Base-by-base conservation (phyloP, 2,888 invertebrate species). In the Polydrusus pterygomalis region DNA sequence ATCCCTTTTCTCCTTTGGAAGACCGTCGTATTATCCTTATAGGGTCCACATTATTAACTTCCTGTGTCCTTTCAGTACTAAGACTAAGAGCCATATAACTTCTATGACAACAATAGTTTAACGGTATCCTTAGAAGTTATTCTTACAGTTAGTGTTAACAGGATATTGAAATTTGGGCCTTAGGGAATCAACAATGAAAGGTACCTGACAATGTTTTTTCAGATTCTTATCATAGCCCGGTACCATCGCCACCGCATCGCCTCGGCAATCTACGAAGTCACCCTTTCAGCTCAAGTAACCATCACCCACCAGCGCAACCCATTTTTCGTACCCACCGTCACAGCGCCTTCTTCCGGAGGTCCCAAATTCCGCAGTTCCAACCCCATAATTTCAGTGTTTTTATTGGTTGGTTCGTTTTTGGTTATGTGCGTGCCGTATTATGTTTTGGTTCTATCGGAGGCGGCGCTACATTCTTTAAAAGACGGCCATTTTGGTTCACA, bases 211-310 rank as follows among this genome's bases (percentile, higher is more conserved):
- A n/a, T n/a, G n/a, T n/a, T 25, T 25, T 83, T 83, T n/a, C 82
- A 89, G 89, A 91, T 92, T 65, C 88, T 92, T 64, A 91, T 91
- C 83, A 92, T 92, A 73, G 92, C 92, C 9, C 88, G 92, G 0
- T 94, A 95, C 85, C 95, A 96, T 84, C 90, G 95, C 7, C 95
- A 95, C 85, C 90, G 95, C 75, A 96, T 96, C 80, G 95, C 95
- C 34, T 94, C 95, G 58, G 95, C 95, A 25, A 94, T 95, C 80
- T 95, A 94, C 87, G 95, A 95, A 89, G 95, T 95, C 51, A 95
- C 95, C 0, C 86, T 95, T 67, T 94, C 94, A 9, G 95, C 95
- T 0, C 95, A 95, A 88, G 95, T 95, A 79, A 94, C 94, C 63
- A 94, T 95, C 81, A 95, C 94, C 0, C 94, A 94, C 84, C 95